Conservation (phyloP, 2,888 invertebrate genomes). For the Trachelus iudaicus region DNA sequence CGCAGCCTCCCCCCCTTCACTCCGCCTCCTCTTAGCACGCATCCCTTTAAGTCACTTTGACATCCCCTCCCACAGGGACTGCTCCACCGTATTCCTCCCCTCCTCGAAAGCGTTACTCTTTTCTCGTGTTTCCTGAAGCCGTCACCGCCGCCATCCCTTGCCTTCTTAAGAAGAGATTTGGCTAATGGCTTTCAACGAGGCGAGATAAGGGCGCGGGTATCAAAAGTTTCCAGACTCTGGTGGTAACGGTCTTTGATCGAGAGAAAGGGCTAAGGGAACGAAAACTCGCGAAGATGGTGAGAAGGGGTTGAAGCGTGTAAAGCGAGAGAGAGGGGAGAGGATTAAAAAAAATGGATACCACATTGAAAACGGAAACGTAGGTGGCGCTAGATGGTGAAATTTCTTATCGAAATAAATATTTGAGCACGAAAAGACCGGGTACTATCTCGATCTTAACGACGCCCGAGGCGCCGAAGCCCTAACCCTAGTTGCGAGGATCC, state of each 20-base stretch:
- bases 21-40: neutral
- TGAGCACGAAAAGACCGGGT: neutral
- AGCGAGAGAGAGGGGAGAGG: neutral
- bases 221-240: constrained; percentile 6
- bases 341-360: neutral
- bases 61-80: neutral
- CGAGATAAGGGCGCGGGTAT: constrained; percentile 5
- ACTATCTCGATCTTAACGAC: constrained; percentile 47
- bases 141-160: neutral
- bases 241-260: constrained; percentile 8
- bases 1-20: neutral
- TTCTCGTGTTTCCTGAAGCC: neutral
- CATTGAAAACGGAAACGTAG: neutral
- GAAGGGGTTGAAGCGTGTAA: neutral
- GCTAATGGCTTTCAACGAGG: constrained; percentile 17
- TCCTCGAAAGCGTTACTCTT: neutral
- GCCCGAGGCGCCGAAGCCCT: constrained; percentile 16
- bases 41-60: neutral
- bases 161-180: constrained; percentile 12
- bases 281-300: neutral
- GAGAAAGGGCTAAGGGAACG: neutral
- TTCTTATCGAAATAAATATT: neutral
- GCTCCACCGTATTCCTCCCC: neutral
- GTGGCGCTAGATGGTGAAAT: neutral
- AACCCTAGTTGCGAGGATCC: constrained; percentile 27